Conservation (phyloP, 2,888 invertebrate species). For the Pheosia tremula region DNA sequence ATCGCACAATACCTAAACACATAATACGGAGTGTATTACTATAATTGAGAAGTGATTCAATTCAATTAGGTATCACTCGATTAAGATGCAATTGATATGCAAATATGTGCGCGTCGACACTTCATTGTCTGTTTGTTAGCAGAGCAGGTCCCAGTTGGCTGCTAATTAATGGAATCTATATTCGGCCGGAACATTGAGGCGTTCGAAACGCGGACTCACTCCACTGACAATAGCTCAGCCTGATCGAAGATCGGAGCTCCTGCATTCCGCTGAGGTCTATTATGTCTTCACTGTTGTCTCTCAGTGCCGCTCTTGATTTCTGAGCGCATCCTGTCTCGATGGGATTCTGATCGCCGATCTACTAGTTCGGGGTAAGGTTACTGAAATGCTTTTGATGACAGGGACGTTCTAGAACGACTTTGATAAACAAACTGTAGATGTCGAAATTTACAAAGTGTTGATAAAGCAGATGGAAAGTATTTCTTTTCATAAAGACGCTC, state of each 20-base stretch:
- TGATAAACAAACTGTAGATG: not conserved
- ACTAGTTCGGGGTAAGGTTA: constrained; percentile 1
- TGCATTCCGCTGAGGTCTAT: constrained; percentile 20
- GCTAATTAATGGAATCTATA: constrained; percentile 60
- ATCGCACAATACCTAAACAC: not conserved
- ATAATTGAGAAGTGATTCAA: constrained; percentile 38
- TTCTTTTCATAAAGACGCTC: too few species aligned
- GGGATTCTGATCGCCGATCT: constrained; percentile 17
- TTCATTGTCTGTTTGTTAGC: constrained; percentile 52
- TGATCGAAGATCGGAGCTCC: constrained; percentile 22
- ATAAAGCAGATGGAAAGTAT: not conserved
- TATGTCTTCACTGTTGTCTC: constrained; percentile 21
- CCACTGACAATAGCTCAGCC: constrained; percentile 30
- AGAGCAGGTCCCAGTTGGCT: constrained; percentile 43
- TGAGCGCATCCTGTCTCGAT: constrained; percentile 16
- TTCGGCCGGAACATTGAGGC: constrained; percentile 35
- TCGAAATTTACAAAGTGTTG: not conserved
- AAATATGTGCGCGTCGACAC: constrained; percentile 50
- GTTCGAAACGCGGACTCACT: constrained; percentile 19
- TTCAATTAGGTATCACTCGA: constrained; percentile 46
- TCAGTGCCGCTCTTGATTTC: constrained; percentile 29
- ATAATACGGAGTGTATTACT: not conserved
- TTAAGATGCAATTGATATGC: constrained; percentile 54
- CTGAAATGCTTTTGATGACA: constrained; percentile 13
- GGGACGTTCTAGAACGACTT: not conserved